phyloP scores from a whole-genome alignment of 1,140 invertebrate species.

The Papilio aristodemus region DNA sequence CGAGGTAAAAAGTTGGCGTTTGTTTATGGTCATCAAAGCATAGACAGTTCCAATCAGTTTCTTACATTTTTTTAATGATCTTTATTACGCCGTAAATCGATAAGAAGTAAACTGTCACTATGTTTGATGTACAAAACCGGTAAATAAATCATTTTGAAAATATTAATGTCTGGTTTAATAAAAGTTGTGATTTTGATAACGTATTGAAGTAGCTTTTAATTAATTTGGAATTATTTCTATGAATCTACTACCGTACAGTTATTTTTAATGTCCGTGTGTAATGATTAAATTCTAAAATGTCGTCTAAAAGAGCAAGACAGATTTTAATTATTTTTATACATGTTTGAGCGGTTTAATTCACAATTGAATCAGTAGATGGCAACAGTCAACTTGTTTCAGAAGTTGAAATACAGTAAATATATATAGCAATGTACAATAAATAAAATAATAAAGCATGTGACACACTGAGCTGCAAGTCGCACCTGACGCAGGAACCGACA shows the following conservation, averaged over 20 bases:
- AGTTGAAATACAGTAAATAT: not conserved
- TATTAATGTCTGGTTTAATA: constrained; percentile 17
- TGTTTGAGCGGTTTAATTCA: no score
- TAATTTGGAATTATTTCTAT: no score
- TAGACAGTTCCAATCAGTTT: constrained; percentile 32
- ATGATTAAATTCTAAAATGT: no score
- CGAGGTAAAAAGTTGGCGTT: constrained; percentile 23
- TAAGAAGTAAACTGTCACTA: constrained; percentile 15
- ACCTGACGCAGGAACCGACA: constrained; percentile 25
- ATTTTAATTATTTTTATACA: no score
- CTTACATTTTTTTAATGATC: constrained; percentile 34
- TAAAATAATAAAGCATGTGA: constrained; percentile 12
- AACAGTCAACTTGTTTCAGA: no score
- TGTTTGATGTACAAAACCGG: not conserved
- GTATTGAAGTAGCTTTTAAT: not conserved
- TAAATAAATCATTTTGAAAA: constrained; percentile 22
- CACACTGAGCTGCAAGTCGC: constrained; percentile 18
- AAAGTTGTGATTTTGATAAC: not conserved
- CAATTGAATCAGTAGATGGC: no score
- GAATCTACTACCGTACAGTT: no score
- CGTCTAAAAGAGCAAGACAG: no score
- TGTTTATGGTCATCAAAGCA: constrained; percentile 33
- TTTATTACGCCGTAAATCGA: constrained; percentile 27
- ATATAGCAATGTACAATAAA: not conserved
- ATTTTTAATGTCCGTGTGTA: no score